phyloP scores from a whole-genome alignment of 2,797 vertebrate species.

The Chelidonichthys spinosus region DNA sequence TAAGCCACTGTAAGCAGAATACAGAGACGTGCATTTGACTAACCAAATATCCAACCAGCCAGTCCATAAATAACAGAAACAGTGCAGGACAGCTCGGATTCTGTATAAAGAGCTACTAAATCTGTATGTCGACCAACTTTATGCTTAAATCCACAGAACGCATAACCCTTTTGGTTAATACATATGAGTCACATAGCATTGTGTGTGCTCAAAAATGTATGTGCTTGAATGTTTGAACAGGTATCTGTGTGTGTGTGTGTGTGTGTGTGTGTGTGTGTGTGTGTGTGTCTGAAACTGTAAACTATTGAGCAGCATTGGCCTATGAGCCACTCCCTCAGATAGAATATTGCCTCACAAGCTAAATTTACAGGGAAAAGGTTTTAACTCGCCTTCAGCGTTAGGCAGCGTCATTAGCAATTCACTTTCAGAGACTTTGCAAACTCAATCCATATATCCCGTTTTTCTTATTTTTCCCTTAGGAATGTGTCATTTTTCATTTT shows the following conservation, averaged over 20 bases:
- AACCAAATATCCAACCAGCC: background rate
- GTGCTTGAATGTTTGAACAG: background rate
- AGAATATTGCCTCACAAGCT: slow-evolving; percentile 77
- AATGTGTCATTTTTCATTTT: slow-evolving; percentile 63
- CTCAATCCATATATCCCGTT: slow-evolving; percentile 62
- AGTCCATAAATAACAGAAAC: background rate
- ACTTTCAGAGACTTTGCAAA: slow-evolving; percentile 65
- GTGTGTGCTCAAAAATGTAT: background rate
- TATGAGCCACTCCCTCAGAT: slow-evolving; percentile 56
- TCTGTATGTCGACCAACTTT: background rate
- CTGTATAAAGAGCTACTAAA: slow-evolving; percentile 4
- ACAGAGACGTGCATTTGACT: background rate
- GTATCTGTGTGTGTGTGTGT: background rate
- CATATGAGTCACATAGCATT: background rate
- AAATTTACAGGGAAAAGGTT: slow-evolving; percentile 76
- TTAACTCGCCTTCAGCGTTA: slow-evolving; percentile 71
- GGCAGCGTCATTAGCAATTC: slow-evolving; percentile 74
- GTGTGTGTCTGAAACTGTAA: background rate
- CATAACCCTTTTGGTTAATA: slow-evolving; percentile 31
- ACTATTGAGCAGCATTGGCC: slow-evolving; percentile 57
- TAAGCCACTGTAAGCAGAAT: slow-evolving; percentile 7
- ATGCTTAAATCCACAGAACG: slow-evolving; percentile 1
- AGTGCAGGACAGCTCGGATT: background rate
- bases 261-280: background rate
- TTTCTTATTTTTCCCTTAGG: slow-evolving; percentile 56